Evolutionary conservation across 2,113 vertebrate genomes (phyloP), one percentile per base, ranked within the genome.

Genomic region (Riparia riparia): DNA sequence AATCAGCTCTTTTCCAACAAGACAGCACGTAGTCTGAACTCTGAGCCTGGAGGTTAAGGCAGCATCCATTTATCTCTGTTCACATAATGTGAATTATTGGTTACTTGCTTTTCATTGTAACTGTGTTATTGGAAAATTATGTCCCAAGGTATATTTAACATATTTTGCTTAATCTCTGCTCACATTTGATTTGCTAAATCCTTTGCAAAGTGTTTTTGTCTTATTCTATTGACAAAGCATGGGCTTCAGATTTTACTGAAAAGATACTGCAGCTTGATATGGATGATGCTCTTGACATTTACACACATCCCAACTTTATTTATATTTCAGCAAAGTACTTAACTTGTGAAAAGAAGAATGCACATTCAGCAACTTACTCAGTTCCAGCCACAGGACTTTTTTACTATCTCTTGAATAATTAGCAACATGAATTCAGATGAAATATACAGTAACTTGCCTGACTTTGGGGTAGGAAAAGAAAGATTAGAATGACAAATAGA

Each of bases 401-500:
- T 97, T 97, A 97, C 92, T 97, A 90, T 98, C 96, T 97, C 92
- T 91, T 97, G 94, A 98, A 98, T 97, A 98, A 98, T 98, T 98
- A 98, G 97, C 91, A 97, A 89, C 51, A 65, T 79, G 83, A 49
- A 64, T 96, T 94, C 96, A 96, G 92, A 97, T 95, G 93, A 89
- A 97, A 95, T 92, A 96, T 98, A 97, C 93, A 98, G 97, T 98
- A 97, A 98, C 96, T 98, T 97, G 87, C 82, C 82, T 96, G 97
- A 98, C 96, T 98, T 98, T 97, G 96, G 96, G 88, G 84, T 84
- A 94, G 65, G 21, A 70, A 85, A 89, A 82, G 90, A 97, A 97
- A 97, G 95, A 98, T 98, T 97, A 98, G 97, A 98, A 98, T 98
- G 98, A 98, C 98, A 98, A 98, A 98, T 98, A 98, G 97, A 98